Evolutionary conservation across 2,113 vertebrate species (phyloP).

Genomic region (Neodontobutis hainanensis): DNA sequence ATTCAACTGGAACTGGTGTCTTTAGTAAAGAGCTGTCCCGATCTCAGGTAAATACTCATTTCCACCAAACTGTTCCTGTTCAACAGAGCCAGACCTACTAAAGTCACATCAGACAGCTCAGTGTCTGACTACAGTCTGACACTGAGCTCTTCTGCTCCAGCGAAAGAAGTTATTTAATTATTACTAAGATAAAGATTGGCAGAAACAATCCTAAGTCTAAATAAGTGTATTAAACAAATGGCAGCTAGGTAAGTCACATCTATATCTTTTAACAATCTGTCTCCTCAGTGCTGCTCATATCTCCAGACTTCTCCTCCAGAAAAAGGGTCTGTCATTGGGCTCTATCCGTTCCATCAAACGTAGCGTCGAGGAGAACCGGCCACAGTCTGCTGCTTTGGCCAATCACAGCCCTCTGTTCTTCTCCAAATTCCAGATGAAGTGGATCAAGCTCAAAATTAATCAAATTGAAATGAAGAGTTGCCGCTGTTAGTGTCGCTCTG

Average conservation of each 20-base stretch:
- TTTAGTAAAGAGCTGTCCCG: slow-evolving; percentile 76
- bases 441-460: neutral
- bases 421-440: neutral
- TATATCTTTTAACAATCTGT: no score
- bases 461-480: neutral
- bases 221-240: no score
- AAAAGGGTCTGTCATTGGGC: neutral
- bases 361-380: neutral
- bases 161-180: no score
- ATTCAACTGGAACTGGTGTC: slow-evolving; percentile 86
- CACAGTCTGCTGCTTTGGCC: neutral
- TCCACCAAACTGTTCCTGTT: no score
- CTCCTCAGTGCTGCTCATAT: neutral
- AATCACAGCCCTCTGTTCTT: slow-evolving; percentile 1
- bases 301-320: neutral
- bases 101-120: no score
- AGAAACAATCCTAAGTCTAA: no score
- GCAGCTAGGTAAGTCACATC: no score
- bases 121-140: no score
- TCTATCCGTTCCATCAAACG: neutral
- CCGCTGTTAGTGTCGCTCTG: neutral
- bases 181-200: no score
- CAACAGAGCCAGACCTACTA: no score
- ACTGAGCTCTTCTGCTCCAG: no score
- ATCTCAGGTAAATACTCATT: slow-evolving; percentile 80